Evolutionary conservation across 2,888 invertebrate genomes (phyloP), one percentile per base, ranked within the genome.

Genomic region (Arctia plantaginis): DNA sequence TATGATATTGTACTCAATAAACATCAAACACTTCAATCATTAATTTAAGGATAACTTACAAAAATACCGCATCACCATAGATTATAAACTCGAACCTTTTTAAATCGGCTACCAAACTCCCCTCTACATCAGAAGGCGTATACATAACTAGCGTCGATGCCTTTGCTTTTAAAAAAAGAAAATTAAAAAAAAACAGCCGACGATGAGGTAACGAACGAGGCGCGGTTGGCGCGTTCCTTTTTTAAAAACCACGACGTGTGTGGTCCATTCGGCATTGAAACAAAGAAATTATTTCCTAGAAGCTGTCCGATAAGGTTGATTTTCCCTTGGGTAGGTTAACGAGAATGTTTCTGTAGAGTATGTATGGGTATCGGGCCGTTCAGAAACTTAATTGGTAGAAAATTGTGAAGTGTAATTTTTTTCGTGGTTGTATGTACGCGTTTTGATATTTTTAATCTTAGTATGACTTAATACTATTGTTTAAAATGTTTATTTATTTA

Each of bases 171-270:
- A 90, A 92, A 92, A 92, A 93, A 93, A 81, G 64, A 85, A 87
- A 90, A 87, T 85, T 85, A 82, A 85, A 90, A 92, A 92, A 93
- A 91, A 90, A 93, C 74, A 92, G 87, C 90, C 92, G 91, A 92
- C 92, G 94, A 94, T 95, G 95, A 95, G 94, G 95, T 94, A 95
- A 95, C 95, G 94, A 94, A 93, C 93, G 93, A 93, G 93, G 94
- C 93, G 93, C 94, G 93, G 92, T 94, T 93, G 88, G 91, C 88
- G 92, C 93, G 93, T 95, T 94, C 94, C 91, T 95, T 95, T 95
- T 95, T 95, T 93, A 93, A 94, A 93, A 92, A 88, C 89, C 88
- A 87, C 94, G 89, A 91, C 95, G 95, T 95, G 95, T 95, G 95
- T 95, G 95, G 95, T 95, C 94, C 91, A 84, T 80, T 74, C 64